Percentiles rank a stretch among this genome's conserved stretches.
phyloP scores from a whole-genome alignment of 2,888 invertebrate species.

The Acanthacorydalis orientalis region DNA sequence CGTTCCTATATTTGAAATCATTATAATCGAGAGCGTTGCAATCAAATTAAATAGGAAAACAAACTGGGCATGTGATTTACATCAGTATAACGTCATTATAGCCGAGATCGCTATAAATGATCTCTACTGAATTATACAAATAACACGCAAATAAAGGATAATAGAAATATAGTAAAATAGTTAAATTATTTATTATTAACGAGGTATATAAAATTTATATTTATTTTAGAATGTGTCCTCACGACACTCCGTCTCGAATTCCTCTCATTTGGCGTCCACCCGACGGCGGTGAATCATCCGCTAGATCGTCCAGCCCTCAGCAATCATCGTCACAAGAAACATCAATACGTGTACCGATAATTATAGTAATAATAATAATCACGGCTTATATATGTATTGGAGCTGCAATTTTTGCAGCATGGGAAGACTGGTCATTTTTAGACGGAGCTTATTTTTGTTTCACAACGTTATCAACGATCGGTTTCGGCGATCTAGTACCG shows the following conservation, averaged over 20 bases:
- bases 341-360: conserved; percentile 38
- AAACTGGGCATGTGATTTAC: too few relatives aligned
- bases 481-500: conserved; percentile 43
- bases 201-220: background rate
- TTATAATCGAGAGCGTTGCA: too few relatives aligned
- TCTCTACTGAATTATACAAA: too few relatives aligned
- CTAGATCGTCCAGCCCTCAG: conserved; percentile 12
- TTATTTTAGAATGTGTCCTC: conserved; percentile 28
- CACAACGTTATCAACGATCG: conserved; percentile 68
- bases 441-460: conserved; percentile 77
- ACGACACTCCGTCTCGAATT: conserved; percentile 61
- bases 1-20: too few relatives aligned
- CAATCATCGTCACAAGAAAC: conserved; percentile 7
- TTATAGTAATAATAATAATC: conserved; percentile 47
- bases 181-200: too few relatives aligned
- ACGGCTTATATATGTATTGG: conserved; percentile 58
- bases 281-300: conserved; percentile 21
- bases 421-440: conserved; percentile 65
- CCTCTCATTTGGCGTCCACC: conserved; percentile 49
- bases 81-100: too few relatives aligned
- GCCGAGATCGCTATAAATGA: too few relatives aligned
- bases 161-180: too few relatives aligned
- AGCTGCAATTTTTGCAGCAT: conserved; percentile 59
- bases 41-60: too few relatives aligned
- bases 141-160: too few relatives aligned